Conservation (phyloP, 2,888 invertebrate species). For the Blomia tropicalis region DNA sequence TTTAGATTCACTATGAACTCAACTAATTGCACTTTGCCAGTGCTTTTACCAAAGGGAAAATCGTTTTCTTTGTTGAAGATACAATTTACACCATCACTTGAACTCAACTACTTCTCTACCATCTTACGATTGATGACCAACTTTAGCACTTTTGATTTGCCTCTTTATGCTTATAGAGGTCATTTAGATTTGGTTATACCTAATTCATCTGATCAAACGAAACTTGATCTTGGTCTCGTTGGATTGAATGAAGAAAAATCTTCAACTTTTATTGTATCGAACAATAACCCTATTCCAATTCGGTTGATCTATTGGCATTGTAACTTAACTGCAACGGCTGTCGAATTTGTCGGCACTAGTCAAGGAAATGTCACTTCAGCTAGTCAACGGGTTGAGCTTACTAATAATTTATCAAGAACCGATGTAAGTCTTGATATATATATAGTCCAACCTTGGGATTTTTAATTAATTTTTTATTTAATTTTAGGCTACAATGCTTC, state of each 20-base stretch:
- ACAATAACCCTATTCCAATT: conserved; percentile 54
- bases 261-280: conserved; percentile 53
- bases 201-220: conserved; percentile 32
- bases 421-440: neutral
- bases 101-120: conserved; percentile 43
- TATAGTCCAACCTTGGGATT: neutral
- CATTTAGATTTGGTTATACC: conserved; percentile 46
- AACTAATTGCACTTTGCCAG: conserved; percentile 34
- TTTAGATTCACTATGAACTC: conserved; percentile 43
- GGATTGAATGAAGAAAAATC: conserved; percentile 46
- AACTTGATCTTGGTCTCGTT: conserved; percentile 42
- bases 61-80: conserved; percentile 38
- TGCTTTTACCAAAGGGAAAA: conserved; percentile 45
- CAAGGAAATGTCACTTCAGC: conserved; percentile 38
- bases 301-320: conserved; percentile 41
- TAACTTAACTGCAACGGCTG: conserved; percentile 44
- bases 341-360: conserved; percentile 45
- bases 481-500: conserved; percentile 42
- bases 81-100: conserved; percentile 23
- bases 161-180: conserved; percentile 56
- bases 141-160: conserved; percentile 52
- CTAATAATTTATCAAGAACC: neutral
- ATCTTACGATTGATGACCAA: conserved; percentile 53
- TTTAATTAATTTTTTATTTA: conserved; percentile 31
- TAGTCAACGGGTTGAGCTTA: conserved; percentile 36